phyloP scores from a whole-genome alignment of 35 echinoderm and acorn worm species.

The Patiria miniata region DNA sequence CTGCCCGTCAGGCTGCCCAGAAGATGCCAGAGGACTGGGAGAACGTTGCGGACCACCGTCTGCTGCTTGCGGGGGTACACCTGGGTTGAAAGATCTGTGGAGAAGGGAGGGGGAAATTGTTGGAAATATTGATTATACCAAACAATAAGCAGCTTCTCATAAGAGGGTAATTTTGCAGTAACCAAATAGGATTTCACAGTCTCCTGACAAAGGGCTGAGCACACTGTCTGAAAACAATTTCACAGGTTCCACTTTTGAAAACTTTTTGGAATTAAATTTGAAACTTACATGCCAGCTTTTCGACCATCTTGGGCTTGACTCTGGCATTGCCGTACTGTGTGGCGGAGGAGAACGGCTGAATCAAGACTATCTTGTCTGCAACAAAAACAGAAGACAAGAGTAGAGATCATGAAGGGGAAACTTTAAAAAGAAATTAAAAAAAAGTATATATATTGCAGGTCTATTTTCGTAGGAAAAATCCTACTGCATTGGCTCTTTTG shows the following conservation, averaged over 20 bases:
- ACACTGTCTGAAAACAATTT: too few relatives aligned
- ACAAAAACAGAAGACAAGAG: conserved; percentile 21
- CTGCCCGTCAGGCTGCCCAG: conserved; percentile 90
- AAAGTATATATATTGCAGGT: too few relatives aligned
- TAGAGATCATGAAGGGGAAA: too few relatives aligned
- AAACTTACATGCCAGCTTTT: conserved; percentile 96
- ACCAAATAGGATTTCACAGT: too few relatives aligned
- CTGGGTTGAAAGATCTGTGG: conserved; percentile 59
- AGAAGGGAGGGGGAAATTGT: neutral
- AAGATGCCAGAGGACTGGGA: conserved; percentile 88
- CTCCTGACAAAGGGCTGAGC: too few relatives aligned
- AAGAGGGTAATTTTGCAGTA: neutral
- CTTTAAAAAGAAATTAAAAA: too few relatives aligned
- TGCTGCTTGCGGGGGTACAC: conserved; percentile 87
- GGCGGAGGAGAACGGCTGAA: conserved; percentile 83
- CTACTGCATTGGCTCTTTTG: too few relatives aligned
- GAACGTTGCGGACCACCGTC: conserved; percentile 77
- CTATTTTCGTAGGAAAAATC: too few relatives aligned
- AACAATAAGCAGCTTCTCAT: neutral
- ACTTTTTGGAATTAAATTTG: neutral
- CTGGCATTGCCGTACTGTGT: conserved; percentile 86
- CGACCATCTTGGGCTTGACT: conserved; percentile 90
- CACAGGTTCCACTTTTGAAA: too few relatives aligned
- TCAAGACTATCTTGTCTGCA: conserved; percentile 73
- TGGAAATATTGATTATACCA: neutral